phyloP scores from a whole-genome alignment of 2,797 vertebrate genomes.

The Tamandua tetradactyla region DNA sequence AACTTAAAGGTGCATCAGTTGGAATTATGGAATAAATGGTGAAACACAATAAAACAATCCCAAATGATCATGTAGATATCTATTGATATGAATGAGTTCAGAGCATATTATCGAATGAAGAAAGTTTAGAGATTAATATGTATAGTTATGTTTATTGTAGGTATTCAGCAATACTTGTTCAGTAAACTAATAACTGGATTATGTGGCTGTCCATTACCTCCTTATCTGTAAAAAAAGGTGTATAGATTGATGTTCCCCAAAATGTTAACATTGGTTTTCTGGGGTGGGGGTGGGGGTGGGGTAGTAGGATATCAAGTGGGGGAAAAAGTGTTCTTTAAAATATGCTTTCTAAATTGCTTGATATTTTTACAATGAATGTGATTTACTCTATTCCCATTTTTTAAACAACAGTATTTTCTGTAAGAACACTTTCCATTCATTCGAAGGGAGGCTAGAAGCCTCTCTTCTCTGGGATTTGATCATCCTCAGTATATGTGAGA shows the following conservation, averaged over 20 bases:
- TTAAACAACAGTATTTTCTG: background rate
- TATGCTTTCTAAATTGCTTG: background rate
- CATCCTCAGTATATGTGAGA: background rate
- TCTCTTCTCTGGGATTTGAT: slow-evolving; percentile 53
- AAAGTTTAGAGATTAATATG: background rate
- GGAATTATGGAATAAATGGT: background rate
- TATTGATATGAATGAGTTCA: background rate
- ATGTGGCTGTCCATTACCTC: background rate
- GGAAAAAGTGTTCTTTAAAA: background rate
- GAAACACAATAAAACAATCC: background rate
- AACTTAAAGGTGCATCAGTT: background rate
- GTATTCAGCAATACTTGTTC: slow-evolving; percentile 31
- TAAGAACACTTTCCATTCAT: slow-evolving; percentile 43
- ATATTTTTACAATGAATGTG: background rate
- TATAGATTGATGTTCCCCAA: background rate
- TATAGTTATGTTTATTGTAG: background rate
- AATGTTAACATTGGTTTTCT: background rate
- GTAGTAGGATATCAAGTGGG: background rate
- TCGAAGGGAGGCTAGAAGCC: slow-evolving; percentile 5
- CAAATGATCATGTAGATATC: background rate
- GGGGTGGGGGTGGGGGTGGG: no score
- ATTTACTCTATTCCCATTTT: slow-evolving; percentile 9
- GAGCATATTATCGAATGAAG: background rate
- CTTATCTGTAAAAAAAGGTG: background rate
- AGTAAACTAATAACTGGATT: background rate